Evolutionary conservation across 2,797 vertebrate genomes (phyloP), one percentile per base, ranked within the genome.

Genomic region (Orestias chungarensis): DNA sequence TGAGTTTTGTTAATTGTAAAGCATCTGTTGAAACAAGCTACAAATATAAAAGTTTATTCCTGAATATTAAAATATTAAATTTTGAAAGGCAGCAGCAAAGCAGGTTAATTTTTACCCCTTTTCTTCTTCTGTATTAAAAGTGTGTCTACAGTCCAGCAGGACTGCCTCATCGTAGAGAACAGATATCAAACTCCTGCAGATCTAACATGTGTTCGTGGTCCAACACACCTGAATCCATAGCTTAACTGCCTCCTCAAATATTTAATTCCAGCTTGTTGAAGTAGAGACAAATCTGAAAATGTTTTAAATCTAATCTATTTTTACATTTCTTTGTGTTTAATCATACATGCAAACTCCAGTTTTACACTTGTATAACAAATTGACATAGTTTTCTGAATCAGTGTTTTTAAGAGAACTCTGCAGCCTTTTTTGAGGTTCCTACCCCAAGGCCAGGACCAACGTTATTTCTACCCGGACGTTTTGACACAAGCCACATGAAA

Each of bases 401-500:
- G 49, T 11, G 8, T 50, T 2, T 8, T 50, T 3, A 25, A 50
- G 7, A 25, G n/a, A 50, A 50, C n/a, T n/a, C 23, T n/a, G 49
- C 3, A n/a, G 9, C 23, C 18, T 4, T 23, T 47, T 47, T 47
- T 25, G n/a, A 25, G n/a, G n/a, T n/a, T n/a, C 23, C n/a, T 25
- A 10, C n/a, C 49, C 14, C 57, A 2, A 7, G 57, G n/a, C 20
- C 33, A 38, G 33, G 33, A n/a, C n/a, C 33, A 38, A 23, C 12
- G 35, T n/a, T 38, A 62, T 25, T 62, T 40, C 12, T n/a, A n/a
- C 20, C 35, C 25, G 10, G 40, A 27, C 6, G n/a, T 38, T 40
- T n/a, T 62, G 59, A n/a, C 11, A 62, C 43, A 70, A 42, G 4
- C 25, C 2, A 76, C 25, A 42, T 54, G n/a, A 70, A 71, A 70